Percentiles rank a stretch among this genome's conserved stretches.
These are phyloP conservation scores for Pseudobourletiella spinata DNA, from an alignment of 1,140 invertebrate species.

Conservation along the genomic window DNA sequence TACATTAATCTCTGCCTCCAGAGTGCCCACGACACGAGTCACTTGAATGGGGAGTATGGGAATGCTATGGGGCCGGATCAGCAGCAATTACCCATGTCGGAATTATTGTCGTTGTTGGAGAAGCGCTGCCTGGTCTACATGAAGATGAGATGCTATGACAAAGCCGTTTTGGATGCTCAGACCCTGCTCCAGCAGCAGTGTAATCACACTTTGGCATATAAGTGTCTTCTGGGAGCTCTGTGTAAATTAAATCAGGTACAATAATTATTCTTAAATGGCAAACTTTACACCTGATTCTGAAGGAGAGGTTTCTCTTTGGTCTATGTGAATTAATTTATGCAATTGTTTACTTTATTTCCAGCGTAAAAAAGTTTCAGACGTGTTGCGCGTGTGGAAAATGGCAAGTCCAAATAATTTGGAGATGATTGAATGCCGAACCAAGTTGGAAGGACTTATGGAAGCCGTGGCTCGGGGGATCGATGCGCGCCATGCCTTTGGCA, in stretches of 20 bases:
- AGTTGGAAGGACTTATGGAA: conserved; percentile 20
- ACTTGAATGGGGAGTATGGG: background rate
- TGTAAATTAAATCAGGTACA: conserved; percentile 31
- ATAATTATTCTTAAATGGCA: background rate
- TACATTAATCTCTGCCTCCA: background rate
- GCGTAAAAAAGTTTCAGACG: conserved; percentile 22
- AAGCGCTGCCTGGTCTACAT: conserved; percentile 30
- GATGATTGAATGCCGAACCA: conserved; percentile 33
- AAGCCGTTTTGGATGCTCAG: conserved; percentile 21
- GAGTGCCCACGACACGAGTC: too few relatives aligned
- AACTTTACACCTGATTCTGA: too few relatives aligned
- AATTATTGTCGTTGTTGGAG: conserved; percentile 26
- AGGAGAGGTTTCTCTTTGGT: too few relatives aligned
- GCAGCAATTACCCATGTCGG: conserved; percentile 9
- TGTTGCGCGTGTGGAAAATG: conserved; percentile 27
- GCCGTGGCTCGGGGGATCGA: conserved; percentile 32
- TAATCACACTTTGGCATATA: conserved; percentile 25
- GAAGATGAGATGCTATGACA: conserved; percentile 21
- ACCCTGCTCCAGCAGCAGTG: conserved; percentile 18
- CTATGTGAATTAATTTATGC: background rate
- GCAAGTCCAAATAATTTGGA: conserved; percentile 22
- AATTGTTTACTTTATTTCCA: conserved; percentile 7
- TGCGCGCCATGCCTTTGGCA: conserved; percentile 26
- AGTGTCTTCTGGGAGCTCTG: conserved; percentile 27
- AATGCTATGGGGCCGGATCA: too few relatives aligned